Evolutionary conservation across 1,140 invertebrate genomes (phyloP), one percentile per base, ranked within the genome.

Genomic region (Brachionus rotundiformis): DNA sequence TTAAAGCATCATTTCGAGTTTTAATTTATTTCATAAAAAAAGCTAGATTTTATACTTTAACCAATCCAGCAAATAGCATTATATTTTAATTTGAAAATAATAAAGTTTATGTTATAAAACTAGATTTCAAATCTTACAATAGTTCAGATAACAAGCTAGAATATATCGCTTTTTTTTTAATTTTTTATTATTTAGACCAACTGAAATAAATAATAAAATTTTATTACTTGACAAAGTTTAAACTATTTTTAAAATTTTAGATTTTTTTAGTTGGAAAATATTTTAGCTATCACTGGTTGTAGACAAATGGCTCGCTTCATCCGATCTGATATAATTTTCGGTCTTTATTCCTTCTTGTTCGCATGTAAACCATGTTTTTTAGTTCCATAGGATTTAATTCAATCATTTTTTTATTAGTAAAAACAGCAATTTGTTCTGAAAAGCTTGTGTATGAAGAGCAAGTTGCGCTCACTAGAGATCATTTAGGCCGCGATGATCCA

Each of bases 81-180:
- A 19, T 25, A 54, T 54, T 54, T 19, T 23, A 54, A 19, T 54
- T 54, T 39, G n/a, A n/a, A 54, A 49, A 49, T 49, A 49, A 49
- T 49, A 49, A 49, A 49, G 16, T 23, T 49, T 49, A 5, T 16
- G 23, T 19, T 54, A 13, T 54, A 54, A 19, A 54, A 23, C 47
- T 54, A 54, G 47, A 54, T 54, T 54, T 54, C 19, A 54, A 54
- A 54, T 54, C 19, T 54, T 54, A 54, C 47, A 54, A 54, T 54
- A 19, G 19, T 25, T 8, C 47, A 54, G 47, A 54, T 54, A 54
- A 54, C 19, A 54, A 54, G 19, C 47, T 39, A 10, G 36, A 39
- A 11, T 11, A 39, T 39, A 39, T 39, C 36, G 36, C 36, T 39
- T 39, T 10, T 39, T 39, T 39, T 1, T 39, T 39, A 10, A 10